Evolutionary conservation across 2,113 vertebrate genomes (phyloP).

Genomic region (Indicator maculatus): DNA sequence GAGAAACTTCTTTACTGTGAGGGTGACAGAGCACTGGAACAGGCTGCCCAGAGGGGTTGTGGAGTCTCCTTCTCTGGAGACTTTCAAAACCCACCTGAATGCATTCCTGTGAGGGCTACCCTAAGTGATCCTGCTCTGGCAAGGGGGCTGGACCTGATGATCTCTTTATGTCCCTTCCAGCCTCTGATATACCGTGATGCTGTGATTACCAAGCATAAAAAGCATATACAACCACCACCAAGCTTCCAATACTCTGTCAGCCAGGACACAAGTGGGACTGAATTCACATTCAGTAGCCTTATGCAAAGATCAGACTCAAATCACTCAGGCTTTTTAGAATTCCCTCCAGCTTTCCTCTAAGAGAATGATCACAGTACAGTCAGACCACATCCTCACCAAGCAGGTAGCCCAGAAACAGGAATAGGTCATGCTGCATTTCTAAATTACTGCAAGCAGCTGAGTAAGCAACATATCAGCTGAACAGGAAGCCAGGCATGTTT

Average conservation of each 20-base stretch:
- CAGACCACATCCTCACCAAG: conserved; percentile 64
- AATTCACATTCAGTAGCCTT: not conserved
- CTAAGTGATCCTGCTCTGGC: no score
- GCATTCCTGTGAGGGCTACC: no score
- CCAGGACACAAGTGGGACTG: not conserved
- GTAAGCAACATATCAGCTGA: conserved; percentile 71
- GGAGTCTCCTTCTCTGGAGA: no score
- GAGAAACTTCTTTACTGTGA: no score
- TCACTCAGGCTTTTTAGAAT: conserved; percentile 32
- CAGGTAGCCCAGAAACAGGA: conserved; percentile 69
- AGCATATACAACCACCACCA: not conserved
- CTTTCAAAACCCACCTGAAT: no score
- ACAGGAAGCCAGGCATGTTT: conserved; percentile 69
- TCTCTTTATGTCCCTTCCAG: no score
- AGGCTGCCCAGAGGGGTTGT: no score
- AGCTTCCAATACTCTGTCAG: not conserved
- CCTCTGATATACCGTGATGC: no score
- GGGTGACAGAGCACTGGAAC: no score
- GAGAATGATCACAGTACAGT: conserved; percentile 64
- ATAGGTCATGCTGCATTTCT: conserved; percentile 48
- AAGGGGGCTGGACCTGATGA: no score
- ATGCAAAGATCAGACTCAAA: conserved; percentile 23
- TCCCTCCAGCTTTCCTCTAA: conserved; percentile 54
- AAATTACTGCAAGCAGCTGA: conserved; percentile 74
- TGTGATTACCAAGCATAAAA: not conserved